These are phyloP conservation scores for Nipponacmea schrenckii DNA, from an alignment of 2,888 invertebrate species.

Conservation along the genomic window DNA sequence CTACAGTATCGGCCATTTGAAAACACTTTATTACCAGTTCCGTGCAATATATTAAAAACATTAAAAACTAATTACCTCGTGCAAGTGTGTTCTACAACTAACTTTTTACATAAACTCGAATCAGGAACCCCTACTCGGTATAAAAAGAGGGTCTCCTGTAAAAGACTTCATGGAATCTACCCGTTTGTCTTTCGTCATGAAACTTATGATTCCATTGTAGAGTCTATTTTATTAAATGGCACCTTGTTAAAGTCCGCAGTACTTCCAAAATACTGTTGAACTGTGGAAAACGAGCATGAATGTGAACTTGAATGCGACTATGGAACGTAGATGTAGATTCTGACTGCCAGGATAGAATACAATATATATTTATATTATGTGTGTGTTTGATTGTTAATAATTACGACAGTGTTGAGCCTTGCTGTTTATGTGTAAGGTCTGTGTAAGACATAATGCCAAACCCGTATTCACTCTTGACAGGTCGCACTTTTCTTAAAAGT, in stretches of 20 bases:
- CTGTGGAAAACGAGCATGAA: too few species aligned
- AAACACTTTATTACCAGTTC: conserved; percentile 29
- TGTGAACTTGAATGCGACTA: too few species aligned
- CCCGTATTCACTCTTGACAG: too few species aligned
- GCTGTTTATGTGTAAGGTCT: too few species aligned
- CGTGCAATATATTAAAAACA: conserved; percentile 25
- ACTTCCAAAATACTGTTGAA: background rate
- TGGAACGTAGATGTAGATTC: too few species aligned
- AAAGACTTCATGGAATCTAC: conserved; percentile 27
- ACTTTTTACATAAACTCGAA: conserved; percentile 34
- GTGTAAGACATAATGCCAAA: too few species aligned
- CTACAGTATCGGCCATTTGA: conserved; percentile 32
- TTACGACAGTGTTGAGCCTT: too few species aligned
- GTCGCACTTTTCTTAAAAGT: too few species aligned
- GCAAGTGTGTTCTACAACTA: conserved; percentile 25
- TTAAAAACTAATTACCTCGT: conserved; percentile 21
- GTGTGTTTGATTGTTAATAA: too few species aligned
- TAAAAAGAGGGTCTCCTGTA: conserved; percentile 26
- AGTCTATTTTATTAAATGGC: background rate
- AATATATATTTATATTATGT: too few species aligned
- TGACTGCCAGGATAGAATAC: too few species aligned
- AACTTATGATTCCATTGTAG: background rate
- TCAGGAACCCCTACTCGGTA: conserved; percentile 8
- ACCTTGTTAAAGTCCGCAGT: background rate
- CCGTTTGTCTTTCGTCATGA: conserved; percentile 47